A percentile compares a stretch with the other conserved stretches of the same genome.
Evolutionary conservation across 2,797 vertebrate species (phyloP).

Genomic region (Pipistrellus nathusii): DNA sequence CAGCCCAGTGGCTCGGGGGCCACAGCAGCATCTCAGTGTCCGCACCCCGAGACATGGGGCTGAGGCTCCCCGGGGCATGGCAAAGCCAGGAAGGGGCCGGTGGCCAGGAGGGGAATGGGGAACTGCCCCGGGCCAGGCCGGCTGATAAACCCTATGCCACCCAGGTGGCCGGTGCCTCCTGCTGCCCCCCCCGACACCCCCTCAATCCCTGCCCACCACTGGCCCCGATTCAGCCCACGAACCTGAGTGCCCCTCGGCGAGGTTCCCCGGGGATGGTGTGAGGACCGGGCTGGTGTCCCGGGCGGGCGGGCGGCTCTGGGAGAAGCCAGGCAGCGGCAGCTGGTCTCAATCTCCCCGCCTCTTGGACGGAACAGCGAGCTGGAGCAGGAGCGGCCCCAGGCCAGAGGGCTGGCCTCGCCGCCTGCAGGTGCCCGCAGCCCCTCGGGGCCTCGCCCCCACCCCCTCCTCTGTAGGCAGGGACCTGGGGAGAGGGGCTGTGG

Average conservation of each 20-base stretch:
- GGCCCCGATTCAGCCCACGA: not conserved
- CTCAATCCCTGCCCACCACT: not conserved
- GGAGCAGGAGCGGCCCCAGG: not conserved
- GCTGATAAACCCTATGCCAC: not conserved
- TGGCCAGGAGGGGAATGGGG: not conserved
- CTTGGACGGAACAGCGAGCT: not conserved
- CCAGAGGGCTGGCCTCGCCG: not conserved
- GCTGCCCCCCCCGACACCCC: not conserved
- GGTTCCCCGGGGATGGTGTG: not conserved
- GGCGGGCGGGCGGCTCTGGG: not conserved
- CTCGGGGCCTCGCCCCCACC: accelerated
- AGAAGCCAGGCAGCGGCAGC: not conserved
- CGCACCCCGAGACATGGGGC: not conserved
- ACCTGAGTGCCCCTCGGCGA: not conserved
- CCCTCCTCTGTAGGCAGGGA: accelerated
- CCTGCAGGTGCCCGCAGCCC: not conserved
- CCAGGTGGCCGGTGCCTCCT: not conserved
- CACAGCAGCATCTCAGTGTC: not conserved
- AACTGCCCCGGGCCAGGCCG: not conserved
- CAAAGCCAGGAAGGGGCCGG: not conserved
- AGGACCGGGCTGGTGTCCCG: not conserved
- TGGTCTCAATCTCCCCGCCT: not conserved
- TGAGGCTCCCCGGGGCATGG: not conserved
- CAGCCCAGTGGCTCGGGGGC: not conserved
- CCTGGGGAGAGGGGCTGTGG: not conserved